Conservation (phyloP, 92 coral and sea anemone genomes). For the Hydrozoanthus gracilis region DNA sequence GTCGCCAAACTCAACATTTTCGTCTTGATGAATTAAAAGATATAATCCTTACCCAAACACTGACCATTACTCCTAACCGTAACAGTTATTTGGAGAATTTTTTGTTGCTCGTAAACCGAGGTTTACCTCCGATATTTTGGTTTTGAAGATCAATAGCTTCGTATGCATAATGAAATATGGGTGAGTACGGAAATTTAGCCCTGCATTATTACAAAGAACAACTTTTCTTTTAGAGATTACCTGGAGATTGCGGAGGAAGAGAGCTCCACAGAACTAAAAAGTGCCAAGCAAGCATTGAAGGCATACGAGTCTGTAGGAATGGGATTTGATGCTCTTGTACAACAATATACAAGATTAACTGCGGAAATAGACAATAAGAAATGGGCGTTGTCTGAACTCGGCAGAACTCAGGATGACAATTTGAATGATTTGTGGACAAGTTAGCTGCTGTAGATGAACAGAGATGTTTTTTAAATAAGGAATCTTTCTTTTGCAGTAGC, state of each 20-base stretch:
- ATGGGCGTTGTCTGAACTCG: slow-evolving; percentile 95
- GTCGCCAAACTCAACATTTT: too few species aligned
- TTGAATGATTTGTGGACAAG: slow-evolving; percentile 82
- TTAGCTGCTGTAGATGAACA: not conserved
- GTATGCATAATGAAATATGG: too few species aligned
- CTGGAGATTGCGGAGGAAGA: slow-evolving; percentile 81
- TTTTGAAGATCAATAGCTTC: too few species aligned
- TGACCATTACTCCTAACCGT: too few species aligned
- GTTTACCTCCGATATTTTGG: too few species aligned
- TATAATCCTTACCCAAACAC: too few species aligned
- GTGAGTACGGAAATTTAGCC: too few species aligned
- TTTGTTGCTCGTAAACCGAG: too few species aligned
- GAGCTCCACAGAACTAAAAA: slow-evolving; percentile 75
- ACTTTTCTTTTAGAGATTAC: slow-evolving; percentile 63
- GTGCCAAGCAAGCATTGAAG: slow-evolving; percentile 76
- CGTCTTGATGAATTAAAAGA: too few species aligned
- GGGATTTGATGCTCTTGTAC: slow-evolving; percentile 94
- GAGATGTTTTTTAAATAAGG: not conserved
- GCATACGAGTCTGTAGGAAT: slow-evolving; percentile 96
- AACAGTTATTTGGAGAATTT: too few species aligned
- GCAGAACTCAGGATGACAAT: slow-evolving; percentile 72
- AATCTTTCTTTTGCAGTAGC: too few species aligned
- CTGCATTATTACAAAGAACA: too few species aligned
- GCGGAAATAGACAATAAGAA: slow-evolving; percentile 97
- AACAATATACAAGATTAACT: slow-evolving; percentile 75